Evolutionary conservation across 2,797 vertebrate species (phyloP), one percentile per base, ranked within the genome.

Genomic region (Manis crassicaudata): DNA sequence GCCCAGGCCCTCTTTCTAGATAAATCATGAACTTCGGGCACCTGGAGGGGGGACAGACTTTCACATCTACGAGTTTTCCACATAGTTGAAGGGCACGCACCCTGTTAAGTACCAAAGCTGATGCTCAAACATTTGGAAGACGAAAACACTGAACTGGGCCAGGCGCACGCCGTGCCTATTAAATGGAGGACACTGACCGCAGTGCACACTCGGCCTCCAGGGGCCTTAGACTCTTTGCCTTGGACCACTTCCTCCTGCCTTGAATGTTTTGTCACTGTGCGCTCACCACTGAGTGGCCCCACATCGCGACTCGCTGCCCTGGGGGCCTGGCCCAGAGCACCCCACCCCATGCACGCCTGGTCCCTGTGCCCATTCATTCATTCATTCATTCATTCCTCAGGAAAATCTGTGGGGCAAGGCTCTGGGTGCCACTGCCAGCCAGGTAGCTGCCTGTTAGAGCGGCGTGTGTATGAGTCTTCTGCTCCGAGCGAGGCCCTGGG

Each of bases 101-200:
- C 21, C 81, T 10, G 1, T 79, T 58, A 6, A 67, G 29, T 29
- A 23, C 43, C 68, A 9, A 65, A 68, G 60, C 62, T 46, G n/a
- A 11, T 14, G 35, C 37, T 25, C 50, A 70, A 16, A 43, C 50
- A 50, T 32, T 6, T 9, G 65, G 23, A 29, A 35, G 13, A 5
- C 3, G 13, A 6, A 18, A 11, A 1, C 54, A 43, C 73, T 29
- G 17, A 37, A 27, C 23, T 2, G 18, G 67, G 18, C 20, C 35
- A 0, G 0, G 1, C 7, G 8, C 7, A 0, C 14, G 27, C 5
- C 8, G 0, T 7, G 23, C 60, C 35, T 56, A 40, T 54, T 21
- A 25, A 21, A 16, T 46, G 56, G 73, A 35, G 43, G 27, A 2
- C 1, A 1, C 40, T 0, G 32, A 17, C 23, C 17, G 46, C 17